These are phyloP conservation scores for Redunca redunca DNA, from an alignment of 2,113 vertebrate species.

Conservation along the genomic window DNA sequence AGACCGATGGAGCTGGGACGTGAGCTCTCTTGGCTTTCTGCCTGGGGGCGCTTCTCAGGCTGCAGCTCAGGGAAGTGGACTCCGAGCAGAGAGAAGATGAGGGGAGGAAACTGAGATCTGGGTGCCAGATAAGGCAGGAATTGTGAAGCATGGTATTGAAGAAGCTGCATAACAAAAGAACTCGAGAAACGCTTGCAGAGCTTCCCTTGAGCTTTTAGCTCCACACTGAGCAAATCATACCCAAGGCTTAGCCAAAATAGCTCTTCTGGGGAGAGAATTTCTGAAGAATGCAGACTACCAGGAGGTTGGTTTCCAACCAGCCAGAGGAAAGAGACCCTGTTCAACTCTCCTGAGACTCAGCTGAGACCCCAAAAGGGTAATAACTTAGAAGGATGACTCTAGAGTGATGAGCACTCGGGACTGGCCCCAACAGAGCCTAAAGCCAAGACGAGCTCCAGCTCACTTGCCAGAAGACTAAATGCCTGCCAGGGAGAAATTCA, in stretches of 20 bases:
- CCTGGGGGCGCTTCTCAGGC: background rate
- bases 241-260: background rate
- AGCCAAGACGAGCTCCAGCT: background rate
- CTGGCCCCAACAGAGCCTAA: background rate
- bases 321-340: background rate
- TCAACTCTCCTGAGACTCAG: background rate
- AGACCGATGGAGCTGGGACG: background rate
- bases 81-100: background rate
- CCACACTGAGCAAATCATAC: background rate
- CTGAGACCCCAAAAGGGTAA: background rate
- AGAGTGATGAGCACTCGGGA: background rate
- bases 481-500: background rate
- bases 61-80: background rate
- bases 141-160: background rate
- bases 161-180: background rate
- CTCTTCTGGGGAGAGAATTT: background rate
- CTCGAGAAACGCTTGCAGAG: background rate
- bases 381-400: background rate
- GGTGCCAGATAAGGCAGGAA: background rate
- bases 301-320: background rate
- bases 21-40: background rate
- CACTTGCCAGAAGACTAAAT: background rate
- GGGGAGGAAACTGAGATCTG: background rate
- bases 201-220: background rate
- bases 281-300: background rate